Evolutionary conservation across 2,113 vertebrate genomes (phyloP), one percentile per base, ranked within the genome.

Genomic region (Percopsis transmontana): DNA sequence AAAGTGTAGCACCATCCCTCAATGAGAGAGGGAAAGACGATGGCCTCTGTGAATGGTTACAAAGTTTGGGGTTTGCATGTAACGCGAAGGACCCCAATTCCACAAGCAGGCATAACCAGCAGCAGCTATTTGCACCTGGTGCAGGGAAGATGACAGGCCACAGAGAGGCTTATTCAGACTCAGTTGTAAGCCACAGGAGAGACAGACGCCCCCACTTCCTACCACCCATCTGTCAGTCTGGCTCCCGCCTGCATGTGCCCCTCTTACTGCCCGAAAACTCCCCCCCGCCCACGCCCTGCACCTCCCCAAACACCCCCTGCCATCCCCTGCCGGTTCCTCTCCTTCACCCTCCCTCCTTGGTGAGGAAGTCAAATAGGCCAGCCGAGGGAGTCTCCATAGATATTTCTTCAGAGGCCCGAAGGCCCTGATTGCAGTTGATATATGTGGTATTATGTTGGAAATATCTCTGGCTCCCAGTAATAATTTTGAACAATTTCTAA

Each of bases 151-250:
- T 1, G 45, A 52, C 1, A 3, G 24, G 50, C 20, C 44, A 40
- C 53, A 33, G 42, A 23, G 19, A 61, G 8, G 60, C 64, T 21
- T 20, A 4, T 65, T 52, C 24, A 67, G 77, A 62, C 45, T 7
- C 63, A 61, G 71, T 38, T 14, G 56, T 38, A 3, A 64, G 59
- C 42, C 63, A 60, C 14, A 68, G 62, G 54, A 82, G 75, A 76
- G 83, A 89, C 72, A 72, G 79, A 45, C 73, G 86, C 12, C 86
- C 89, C 54, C 83, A 86, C 62, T 90, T 90, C 70, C 71, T 89
- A 10, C 85, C 87, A 24, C 89, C 88, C 18, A 87, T 90, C 61
- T 55, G 63, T 54, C 87, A 87, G 63, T 39, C 54, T 0, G 66
- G 62, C 19, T 80, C 82, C n/a, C 70, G 84, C 47, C 67, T 89